Evolutionary conservation across 2,797 vertebrate genomes (phyloP).

Genomic region (Alosa sapidissima): DNA sequence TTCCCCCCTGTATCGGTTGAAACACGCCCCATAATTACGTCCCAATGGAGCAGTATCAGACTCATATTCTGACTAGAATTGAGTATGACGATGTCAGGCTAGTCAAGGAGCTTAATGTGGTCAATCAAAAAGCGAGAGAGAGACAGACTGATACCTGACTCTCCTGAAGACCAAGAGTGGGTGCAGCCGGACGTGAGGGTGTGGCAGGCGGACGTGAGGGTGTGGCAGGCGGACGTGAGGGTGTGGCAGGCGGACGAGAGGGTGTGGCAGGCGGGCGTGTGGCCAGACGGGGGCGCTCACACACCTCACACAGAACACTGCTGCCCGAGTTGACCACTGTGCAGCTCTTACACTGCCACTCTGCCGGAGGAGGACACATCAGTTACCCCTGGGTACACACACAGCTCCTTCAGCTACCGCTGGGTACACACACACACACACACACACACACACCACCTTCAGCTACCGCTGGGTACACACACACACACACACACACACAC

Average conservation of each 20-base stretch:
- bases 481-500: no score
- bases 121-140: no score
- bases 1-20: no score
- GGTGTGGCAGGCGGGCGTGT: conserved; percentile 72
- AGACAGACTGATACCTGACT: conserved; percentile 63
- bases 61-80: no score
- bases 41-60: no score
- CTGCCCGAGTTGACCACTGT: conserved; percentile 83
- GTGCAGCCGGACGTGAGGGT: conserved; percentile 52
- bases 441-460: no score
- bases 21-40: no score
- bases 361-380: conserved; percentile 47
- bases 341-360: conserved; percentile 88
- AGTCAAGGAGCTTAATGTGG: no score
- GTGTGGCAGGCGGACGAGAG: conserved; percentile 67
- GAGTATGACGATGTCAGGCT: no score
- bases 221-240: conserved; percentile 62
- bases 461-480: no score
- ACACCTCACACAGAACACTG: conserved; percentile 84
- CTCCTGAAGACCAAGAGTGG: conserved; percentile 65
- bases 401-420: background rate
- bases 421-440: no score
- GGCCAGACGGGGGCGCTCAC: conserved; percentile 86
- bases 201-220: conserved; percentile 66
- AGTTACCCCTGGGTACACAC: no score